Conservation (phyloP, 2,888 invertebrate genomes). For the Drosophila conformis region DNA sequence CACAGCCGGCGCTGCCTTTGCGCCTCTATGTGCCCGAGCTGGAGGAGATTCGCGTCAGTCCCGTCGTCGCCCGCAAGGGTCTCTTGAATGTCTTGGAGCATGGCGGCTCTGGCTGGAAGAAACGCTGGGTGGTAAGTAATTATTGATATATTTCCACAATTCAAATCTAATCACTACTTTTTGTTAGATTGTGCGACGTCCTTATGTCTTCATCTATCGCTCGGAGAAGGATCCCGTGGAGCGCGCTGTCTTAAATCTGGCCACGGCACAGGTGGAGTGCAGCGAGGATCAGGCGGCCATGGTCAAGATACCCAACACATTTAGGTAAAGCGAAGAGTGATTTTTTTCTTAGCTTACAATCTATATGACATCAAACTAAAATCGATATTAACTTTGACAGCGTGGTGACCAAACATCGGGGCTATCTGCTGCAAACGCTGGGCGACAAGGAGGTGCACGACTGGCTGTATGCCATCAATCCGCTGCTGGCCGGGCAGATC, state of each 20-base stretch:
- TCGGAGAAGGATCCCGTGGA: slow-evolving; percentile 99
- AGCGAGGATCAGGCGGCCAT: slow-evolving; percentile 98
- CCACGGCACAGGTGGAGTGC: slow-evolving; percentile 99
- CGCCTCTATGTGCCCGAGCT: slow-evolving; percentile 96
- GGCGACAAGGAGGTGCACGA: slow-evolving; percentile 99
- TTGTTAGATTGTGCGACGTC: slow-evolving; percentile 95
- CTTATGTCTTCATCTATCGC: slow-evolving; percentile 97
- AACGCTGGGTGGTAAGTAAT: slow-evolving; percentile 96
- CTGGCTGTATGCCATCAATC: slow-evolving; percentile 99
- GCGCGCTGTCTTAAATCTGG: slow-evolving; percentile 98
- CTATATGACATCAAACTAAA: neutral
- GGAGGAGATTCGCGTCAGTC: slow-evolving; percentile 98
- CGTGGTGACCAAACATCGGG: slow-evolving; percentile 98
- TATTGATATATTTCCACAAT: too few species aligned
- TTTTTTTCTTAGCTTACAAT: too few species aligned
- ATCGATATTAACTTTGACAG: slow-evolving; percentile 85
- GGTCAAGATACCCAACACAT: slow-evolving; percentile 96
- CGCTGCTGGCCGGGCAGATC: slow-evolving; percentile 98
- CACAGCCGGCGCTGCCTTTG: slow-evolving; percentile 86
- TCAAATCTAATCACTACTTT: neutral
- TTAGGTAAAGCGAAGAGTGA: slow-evolving; percentile 87
- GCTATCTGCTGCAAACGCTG: slow-evolving; percentile 97
- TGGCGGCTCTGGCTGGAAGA: slow-evolving; percentile 96
- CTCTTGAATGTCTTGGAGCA: slow-evolving; percentile 98
- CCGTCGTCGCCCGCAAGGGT: slow-evolving; percentile 98